phyloP scores from a whole-genome alignment of 2,797 vertebrate genomes.

The Enteromius argenteus region DNA sequence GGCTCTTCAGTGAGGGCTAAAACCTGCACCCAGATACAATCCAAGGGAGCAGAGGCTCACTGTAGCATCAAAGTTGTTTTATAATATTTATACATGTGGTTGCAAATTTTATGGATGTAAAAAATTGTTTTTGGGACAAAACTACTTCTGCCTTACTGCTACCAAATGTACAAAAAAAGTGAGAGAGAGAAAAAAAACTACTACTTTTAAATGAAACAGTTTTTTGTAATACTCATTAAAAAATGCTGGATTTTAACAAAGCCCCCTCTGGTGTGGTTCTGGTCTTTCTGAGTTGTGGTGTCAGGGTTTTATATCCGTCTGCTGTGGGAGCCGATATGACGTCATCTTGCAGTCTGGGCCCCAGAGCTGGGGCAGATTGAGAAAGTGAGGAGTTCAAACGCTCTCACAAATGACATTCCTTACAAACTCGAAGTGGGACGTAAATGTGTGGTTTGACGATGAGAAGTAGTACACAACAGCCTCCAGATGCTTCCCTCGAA shows the following conservation, averaged over 20 bases:
- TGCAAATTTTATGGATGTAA: slow-evolving; percentile 74
- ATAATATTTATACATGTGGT: slow-evolving; percentile 78
- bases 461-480: neutral
- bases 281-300: slow-evolving; percentile 23
- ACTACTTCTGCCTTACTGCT: slow-evolving; percentile 81
- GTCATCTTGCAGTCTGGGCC: slow-evolving; percentile 81
- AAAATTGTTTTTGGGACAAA: slow-evolving; percentile 69
- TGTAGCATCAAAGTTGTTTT: slow-evolving; percentile 76
- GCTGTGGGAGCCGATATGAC: slow-evolving; percentile 69
- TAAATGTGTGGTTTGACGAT: slow-evolving; percentile 12
- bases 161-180: slow-evolving; percentile 78
- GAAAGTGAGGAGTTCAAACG: slow-evolving; percentile 26
- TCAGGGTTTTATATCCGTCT: slow-evolving; percentile 35
- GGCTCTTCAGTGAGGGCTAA: slow-evolving; percentile 48
- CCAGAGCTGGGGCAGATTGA: slow-evolving; percentile 15
- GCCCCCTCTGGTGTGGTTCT: neutral
- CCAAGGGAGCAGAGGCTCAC: slow-evolving; percentile 67
- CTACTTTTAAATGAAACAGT: slow-evolving; percentile 71
- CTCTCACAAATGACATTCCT: neutral
- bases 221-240: slow-evolving; percentile 84
- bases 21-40: slow-evolving; percentile 50
- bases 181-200: slow-evolving; percentile 2
- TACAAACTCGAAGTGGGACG: neutral
- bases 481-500: neutral
- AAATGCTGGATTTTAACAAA: slow-evolving; percentile 81